Evolutionary conservation across 2,888 invertebrate species (phyloP), one percentile per base, ranked within the genome.

Genomic region (Crematogaster levior): DNA sequence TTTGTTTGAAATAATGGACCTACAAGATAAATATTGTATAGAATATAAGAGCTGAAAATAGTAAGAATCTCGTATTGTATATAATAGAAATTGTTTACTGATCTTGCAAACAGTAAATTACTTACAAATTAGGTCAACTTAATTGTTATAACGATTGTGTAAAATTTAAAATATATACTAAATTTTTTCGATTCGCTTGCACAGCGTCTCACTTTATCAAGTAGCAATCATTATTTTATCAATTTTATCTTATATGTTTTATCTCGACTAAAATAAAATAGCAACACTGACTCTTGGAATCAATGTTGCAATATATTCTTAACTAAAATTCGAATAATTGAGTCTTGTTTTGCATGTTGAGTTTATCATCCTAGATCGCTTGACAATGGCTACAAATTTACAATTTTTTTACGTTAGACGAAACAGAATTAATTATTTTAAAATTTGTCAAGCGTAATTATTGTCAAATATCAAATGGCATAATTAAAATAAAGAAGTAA

Each of bases 111-210:
- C 24, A 58, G 46, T 43, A 68, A 53, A 48, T 63, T 73, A 60
- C 43, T 75, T 30, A 46, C 40, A 40, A 46, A 24, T 40, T 72
- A 24, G 27, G 30, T 70, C 61, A 72, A 53, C 48, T 34, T 6
- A n/a, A n/a, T 81, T 51, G 63, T 83, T 83, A 80, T 84, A 70
- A 27, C 43, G 12, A 40, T 84, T 83, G 56, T 51, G 61, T 70
- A 81, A 83, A 48, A n/a, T n/a, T n/a, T n/a, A n/a, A 27, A 48
- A 43, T 37, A 56, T 21, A 24, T 27, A 74, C 48, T 46, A 72
- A 30, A 51, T 72, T 24, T 24, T 63, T 63, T 27, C n/a, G 10
- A 37, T 43, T 10, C 34, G 34, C 30, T 79, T 82, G 56, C 66
- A 73, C 58, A 83, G 53, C 40, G 4, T 53, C 37, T 24, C 10